Conservation (phyloP, 2,113 vertebrate species). For the Macrotis lagotis region DNA sequence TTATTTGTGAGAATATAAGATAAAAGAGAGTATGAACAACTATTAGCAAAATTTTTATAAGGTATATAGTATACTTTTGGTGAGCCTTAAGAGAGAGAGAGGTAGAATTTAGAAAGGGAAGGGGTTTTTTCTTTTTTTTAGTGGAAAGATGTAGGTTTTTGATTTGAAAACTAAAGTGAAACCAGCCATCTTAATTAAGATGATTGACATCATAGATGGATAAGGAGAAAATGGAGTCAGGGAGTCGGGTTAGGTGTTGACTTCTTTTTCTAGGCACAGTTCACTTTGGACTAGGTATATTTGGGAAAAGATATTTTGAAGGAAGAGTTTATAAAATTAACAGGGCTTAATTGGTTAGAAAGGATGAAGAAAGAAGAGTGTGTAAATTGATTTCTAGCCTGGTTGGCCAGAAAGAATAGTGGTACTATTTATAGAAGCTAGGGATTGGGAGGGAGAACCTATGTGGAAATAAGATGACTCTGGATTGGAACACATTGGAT, state of each 20-base stretch:
- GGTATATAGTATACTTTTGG: neutral
- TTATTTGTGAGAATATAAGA: neutral
- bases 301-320: neutral
- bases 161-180: neutral
- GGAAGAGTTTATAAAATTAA: neutral
- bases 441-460: neutral
- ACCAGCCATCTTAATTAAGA: neutral
- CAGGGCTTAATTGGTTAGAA: neutral
- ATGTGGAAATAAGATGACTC: neutral
- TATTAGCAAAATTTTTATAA: neutral
- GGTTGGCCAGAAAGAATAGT: neutral
- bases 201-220: neutral
- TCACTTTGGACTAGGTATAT: neutral
- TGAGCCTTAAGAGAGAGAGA: neutral
- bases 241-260: neutral
- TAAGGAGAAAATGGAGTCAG: neutral
- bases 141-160: too few species aligned
- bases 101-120: neutral
- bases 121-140: neutral
- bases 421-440: neutral
- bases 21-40: neutral
- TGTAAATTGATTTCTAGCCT: neutral
- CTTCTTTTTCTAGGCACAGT: neutral
- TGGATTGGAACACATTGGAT: too few species aligned
- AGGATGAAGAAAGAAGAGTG: neutral